Evolutionary conservation across 2,888 invertebrate species (phyloP), one percentile per base, ranked within the genome.

Genomic region (Drosophila merina): DNA sequence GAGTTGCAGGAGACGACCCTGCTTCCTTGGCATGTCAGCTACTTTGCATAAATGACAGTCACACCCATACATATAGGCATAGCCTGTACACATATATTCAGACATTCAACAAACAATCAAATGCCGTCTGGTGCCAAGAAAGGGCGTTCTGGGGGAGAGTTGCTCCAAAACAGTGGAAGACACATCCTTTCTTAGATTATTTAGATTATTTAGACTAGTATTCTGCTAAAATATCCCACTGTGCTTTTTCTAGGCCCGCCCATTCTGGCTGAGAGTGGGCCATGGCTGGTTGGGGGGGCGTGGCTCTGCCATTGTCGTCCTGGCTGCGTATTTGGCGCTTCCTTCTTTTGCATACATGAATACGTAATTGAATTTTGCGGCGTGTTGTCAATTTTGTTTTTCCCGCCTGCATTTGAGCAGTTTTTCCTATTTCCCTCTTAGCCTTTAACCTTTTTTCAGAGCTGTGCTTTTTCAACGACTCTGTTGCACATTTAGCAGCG

Each of bases 331-430:
- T 83, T 84, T 77, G 85, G 72, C 77, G 77, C 84, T 84, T 81
- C 79, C 82, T 84, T 67, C 74, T 76, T 63, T 74, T 85, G 84
- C 87, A 85, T 85, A 85, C 80, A 85, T 85, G 84, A 85, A 85
- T 85, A 85, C 75, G 82, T 85, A 85, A 85, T 85, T 85, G 85
- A 86, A 86, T 85, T 85, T 75, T 85, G 84, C 85, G 84, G 84
- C 84, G 75, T 76, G 86, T 78, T 82, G 85, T 84, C 84, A 79
- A 86, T 83, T 84, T 77, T 74, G 76, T 78, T 83, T 75, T 79
- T 80, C 73, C 80, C 79, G 73, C 82, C 77, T 75, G 79, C 77
- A 68, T 66, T 79, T 75, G 40, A 63, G 50, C 50, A 63, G 58
- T 57, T 71, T 63, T 52, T 56, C 31, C 44, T 31, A 45, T 50